Base-by-base conservation (phyloP, 2,113 vertebrate species). In the Amia ocellicauda region DNA sequence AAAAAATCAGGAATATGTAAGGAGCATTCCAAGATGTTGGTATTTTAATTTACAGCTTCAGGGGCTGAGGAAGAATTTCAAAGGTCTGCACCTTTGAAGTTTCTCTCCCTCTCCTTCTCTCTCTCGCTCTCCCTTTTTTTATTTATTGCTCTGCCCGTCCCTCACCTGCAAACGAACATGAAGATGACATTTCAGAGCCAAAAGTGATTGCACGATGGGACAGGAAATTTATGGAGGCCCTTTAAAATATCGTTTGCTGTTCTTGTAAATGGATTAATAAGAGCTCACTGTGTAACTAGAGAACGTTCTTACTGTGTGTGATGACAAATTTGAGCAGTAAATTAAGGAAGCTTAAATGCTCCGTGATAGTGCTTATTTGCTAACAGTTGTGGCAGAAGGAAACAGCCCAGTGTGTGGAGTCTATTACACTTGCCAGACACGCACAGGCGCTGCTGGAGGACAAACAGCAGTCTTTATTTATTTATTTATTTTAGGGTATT, bases 311-410 rank as follows among this genome's bases (percentile, higher is more conserved):
- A 80, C 53, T 80, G 74, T 74, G 74, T 73, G 69, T 58, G 57
- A 58, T 68, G 79, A 85, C 83, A 80, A 83, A 85, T 84, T 77
- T 77, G 73, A 79, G 74, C 72, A 80, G 76, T 77, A 81, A 74
- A 79, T 79, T 80, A 59, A 62, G 78, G 79, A 81, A 75, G 68
- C 73, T 63, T 60, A 81, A 80, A 80, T 80, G 76, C 78, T 76
- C 80, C 74, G 83, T 69, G 65, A 74, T 78, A 80, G 80, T 69
- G 69, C 69, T 74, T 60, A 58, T 68, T 83, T 79, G 80, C 76
- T 9, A 23, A 24, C n/a, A n/a, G 47, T 4, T n/a, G n/a, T 11
- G 29, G 17, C 13, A 52, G 53, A 23, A 26, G 22, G 14, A 55
- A 7, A 28, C 5, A 16, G 24, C 14, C 27, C 70, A 70, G 60